phyloP scores from a whole-genome alignment of 2,113 vertebrate genomes.

The Rousettus leschenaultii region DNA sequence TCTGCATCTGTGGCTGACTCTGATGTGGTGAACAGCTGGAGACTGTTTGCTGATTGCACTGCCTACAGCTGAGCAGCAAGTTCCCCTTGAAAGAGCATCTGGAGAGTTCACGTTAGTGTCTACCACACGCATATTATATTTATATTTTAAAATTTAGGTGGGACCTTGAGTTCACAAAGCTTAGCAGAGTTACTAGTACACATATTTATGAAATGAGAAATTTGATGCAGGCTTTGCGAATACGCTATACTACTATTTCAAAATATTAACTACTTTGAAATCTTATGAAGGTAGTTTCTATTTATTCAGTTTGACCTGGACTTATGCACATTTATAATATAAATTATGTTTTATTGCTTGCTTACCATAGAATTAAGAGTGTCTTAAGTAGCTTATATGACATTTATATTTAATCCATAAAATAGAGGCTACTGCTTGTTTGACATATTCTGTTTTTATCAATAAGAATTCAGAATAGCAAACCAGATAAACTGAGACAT shows the following conservation, averaged over 20 bases:
- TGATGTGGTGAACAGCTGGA: neutral
- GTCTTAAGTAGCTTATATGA: neutral
- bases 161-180: neutral
- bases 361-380: neutral
- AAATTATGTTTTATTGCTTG: neutral
- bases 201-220: neutral
- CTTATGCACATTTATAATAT: neutral
- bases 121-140: neutral
- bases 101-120: neutral
- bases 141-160: neutral
- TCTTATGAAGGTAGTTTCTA: constrained; percentile 5
- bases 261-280: neutral
- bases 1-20: neutral
- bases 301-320: neutral
- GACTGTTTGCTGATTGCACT: neutral
- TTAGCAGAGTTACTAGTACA: neutral
- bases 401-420: neutral
- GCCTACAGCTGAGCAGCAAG: neutral
- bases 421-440: neutral
- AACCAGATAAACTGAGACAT: neutral
- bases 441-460: neutral
- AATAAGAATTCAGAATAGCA: neutral
- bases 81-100: neutral
- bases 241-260: constrained; percentile 7
- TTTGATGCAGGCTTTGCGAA: neutral